These are phyloP conservation scores for Atherinosoma microstoma DNA, from an alignment of 2,797 vertebrate genomes.

Conservation along the genomic window DNA sequence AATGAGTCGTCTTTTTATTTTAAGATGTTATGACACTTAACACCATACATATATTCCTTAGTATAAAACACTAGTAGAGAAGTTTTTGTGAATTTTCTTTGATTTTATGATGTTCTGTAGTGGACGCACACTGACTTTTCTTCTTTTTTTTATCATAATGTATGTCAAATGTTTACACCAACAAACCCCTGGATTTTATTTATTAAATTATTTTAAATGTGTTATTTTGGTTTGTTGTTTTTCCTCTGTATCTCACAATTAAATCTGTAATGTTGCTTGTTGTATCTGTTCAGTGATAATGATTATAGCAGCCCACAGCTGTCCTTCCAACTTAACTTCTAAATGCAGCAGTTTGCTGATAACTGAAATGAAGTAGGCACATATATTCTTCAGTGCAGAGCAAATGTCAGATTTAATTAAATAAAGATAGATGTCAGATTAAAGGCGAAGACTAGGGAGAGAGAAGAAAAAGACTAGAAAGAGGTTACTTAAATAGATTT, in stretches of 20 bases:
- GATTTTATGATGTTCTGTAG: slow-evolving; percentile 50
- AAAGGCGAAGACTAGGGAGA: neutral
- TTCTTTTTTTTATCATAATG: slow-evolving; percentile 56
- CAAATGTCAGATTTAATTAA: neutral
- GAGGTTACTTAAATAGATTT: slow-evolving; percentile 31
- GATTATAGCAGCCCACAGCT: neutral
- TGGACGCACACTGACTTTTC: slow-evolving; percentile 46
- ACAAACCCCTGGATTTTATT: slow-evolving; percentile 73
- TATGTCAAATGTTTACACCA: slow-evolving; percentile 78
- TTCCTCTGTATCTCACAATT: slow-evolving; percentile 6
- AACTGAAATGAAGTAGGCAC: neutral
- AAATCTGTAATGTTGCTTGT: slow-evolving; percentile 1
- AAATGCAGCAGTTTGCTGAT: neutral
- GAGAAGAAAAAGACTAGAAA: neutral
- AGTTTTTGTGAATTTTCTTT: slow-evolving; percentile 47
- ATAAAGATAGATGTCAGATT: neutral
- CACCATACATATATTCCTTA: slow-evolving; percentile 54
- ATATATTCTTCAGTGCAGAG: neutral
- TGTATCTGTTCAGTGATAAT: neutral
- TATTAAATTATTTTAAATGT: slow-evolving; percentile 84
- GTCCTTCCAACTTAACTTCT: neutral
- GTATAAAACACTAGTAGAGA: slow-evolving; percentile 51
- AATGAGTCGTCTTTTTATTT: slow-evolving; percentile 37
- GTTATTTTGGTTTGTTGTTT: slow-evolving; percentile 45
- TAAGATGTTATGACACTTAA: slow-evolving; percentile 38